These are phyloP conservation scores for Oryzias celebensis DNA, from an alignment of 2,113 vertebrate species.

Conservation along the genomic window DNA sequence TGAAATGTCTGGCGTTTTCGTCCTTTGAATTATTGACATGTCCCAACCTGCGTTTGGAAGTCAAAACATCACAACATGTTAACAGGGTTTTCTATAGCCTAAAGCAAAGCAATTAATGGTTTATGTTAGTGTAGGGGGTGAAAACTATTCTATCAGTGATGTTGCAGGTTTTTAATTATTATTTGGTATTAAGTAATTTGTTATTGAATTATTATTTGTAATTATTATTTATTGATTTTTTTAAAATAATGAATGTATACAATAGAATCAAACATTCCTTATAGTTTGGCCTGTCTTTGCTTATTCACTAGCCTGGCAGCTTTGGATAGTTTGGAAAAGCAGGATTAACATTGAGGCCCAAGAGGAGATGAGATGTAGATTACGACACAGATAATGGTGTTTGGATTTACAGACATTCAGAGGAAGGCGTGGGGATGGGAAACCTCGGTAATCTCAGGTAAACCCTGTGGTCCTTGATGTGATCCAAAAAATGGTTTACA, in stretches of 20 bases:
- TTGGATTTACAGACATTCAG: constrained; percentile 56
- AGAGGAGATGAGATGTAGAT: constrained; percentile 66
- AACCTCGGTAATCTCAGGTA: constrained; percentile 54
- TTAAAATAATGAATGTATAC: neutral
- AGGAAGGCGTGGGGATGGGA: constrained; percentile 34
- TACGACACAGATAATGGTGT: constrained; percentile 67
- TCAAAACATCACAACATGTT: too few species aligned
- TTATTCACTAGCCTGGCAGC: constrained; percentile 25
- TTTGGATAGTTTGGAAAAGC: constrained; percentile 26
- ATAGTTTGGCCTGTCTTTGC: neutral
- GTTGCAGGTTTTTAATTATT: neutral
- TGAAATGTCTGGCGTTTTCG: constrained; percentile 11
- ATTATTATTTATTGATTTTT: neutral
- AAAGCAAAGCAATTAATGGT: neutral
- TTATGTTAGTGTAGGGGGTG: neutral
- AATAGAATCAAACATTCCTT: neutral
- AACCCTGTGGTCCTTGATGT: constrained; percentile 36
- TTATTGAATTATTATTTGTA: neutral
- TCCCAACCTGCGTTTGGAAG: neutral
- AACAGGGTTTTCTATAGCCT: neutral
- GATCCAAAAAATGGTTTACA: constrained; percentile 20
- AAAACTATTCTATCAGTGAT: neutral
- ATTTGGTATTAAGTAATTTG: neutral
- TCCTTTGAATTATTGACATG: neutral
- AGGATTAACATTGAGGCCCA: constrained; percentile 57